These are phyloP conservation scores for Heliothis peltigera DNA, from an alignment of 2,888 invertebrate species.

Conservation along the genomic window DNA sequence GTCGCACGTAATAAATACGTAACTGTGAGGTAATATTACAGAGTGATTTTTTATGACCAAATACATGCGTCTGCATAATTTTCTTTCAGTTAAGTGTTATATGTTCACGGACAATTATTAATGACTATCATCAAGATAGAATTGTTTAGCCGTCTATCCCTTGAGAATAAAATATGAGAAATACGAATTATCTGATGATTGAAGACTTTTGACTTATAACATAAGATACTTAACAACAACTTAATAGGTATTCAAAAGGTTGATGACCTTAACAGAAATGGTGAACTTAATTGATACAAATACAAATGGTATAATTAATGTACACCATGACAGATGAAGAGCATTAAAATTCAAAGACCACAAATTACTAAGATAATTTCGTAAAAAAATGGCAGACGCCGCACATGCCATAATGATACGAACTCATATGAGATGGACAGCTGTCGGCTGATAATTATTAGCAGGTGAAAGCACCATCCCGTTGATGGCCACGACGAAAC, in stretches of 20 bases:
- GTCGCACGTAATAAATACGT: slow-evolving; percentile 43
- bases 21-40: slow-evolving; percentile 49
- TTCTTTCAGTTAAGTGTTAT: slow-evolving; percentile 12
- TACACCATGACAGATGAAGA: slow-evolving; percentile 8
- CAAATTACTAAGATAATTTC: slow-evolving; percentile 17
- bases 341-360: slow-evolving; percentile 24
- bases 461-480: slow-evolving; percentile 72
- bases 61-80: slow-evolving; percentile 11
- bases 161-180: not conserved
- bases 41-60: slow-evolving; percentile 37
- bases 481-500: slow-evolving; percentile 46
- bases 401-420: slow-evolving; percentile 30
- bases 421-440: slow-evolving; percentile 50
- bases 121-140: not conserved
- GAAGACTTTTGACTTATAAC: not conserved
- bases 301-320: not conserved
- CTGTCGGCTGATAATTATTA: slow-evolving; percentile 58
- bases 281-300: not conserved
- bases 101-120: not conserved
- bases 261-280: not conserved
- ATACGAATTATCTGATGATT: not conserved
- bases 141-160: not conserved
- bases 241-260: not conserved
- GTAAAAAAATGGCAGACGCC: slow-evolving; percentile 34
- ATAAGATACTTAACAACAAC: not conserved